A percentile compares a stretch with the other conserved stretches of the same genome.
Evolutionary conservation across 2,888 invertebrate genomes (phyloP).

Genomic region (Scaptomyza flava): DNA sequence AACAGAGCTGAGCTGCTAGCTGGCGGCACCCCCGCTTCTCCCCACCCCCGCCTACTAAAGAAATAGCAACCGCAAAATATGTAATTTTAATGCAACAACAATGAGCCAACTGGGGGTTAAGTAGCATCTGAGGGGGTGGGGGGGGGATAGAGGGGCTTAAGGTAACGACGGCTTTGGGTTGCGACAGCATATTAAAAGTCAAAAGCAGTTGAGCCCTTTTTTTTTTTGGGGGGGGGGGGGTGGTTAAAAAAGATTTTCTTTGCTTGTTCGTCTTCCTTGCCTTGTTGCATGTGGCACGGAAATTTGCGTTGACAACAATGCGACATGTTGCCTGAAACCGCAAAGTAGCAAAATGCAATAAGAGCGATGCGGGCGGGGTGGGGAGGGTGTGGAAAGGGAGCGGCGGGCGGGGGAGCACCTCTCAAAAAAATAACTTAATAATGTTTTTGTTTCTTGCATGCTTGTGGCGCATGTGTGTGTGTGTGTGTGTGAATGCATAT

Average conservation of each 20-base stretch:
- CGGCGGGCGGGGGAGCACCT: conserved; percentile 13
- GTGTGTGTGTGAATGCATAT: conserved; percentile 40
- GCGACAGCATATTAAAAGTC: conserved; percentile 75
- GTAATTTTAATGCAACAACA: conserved; percentile 69
- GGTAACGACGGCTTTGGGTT: conserved; percentile 56
- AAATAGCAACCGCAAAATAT: conserved; percentile 45
- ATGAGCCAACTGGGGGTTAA: conserved; percentile 7
- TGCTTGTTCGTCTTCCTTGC: conserved; percentile 21
- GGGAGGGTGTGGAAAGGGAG: not conserved
- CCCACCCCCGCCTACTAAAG: not conserved
- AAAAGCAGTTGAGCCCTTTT: conserved; percentile 64
- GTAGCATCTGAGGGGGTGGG: not conserved
- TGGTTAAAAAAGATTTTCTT: conserved; percentile 32
- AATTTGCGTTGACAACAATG: conserved; percentile 72
- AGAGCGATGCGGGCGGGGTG: not conserved
- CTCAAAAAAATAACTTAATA: conserved; percentile 70
- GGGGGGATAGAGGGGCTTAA: conserved; percentile 19
- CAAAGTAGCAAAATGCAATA: conserved; percentile 53
- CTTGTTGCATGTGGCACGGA: conserved; percentile 68
- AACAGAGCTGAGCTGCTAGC: conserved; percentile 1
- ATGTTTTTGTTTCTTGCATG: conserved; percentile 40
- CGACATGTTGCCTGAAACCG: conserved; percentile 59
- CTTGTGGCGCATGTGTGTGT: conserved; percentile 12
- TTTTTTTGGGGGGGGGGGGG: not conserved
- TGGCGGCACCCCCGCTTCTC: not conserved